Evolutionary conservation across 2,888 invertebrate genomes (phyloP), one percentile per base, ranked within the genome.

Genomic region (Melinopterus prodromus): DNA sequence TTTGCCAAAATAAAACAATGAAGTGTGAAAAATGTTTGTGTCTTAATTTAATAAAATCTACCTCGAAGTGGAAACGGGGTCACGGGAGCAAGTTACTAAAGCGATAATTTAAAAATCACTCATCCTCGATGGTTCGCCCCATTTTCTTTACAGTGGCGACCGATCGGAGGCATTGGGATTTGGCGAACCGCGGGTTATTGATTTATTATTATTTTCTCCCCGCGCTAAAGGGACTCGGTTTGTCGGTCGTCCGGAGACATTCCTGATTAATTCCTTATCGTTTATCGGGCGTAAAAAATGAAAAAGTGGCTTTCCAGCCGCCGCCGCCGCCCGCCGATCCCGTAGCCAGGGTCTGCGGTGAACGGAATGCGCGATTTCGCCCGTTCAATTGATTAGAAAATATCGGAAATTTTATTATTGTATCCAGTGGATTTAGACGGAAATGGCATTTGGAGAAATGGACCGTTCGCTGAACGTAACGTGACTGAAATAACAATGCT

Each of bases 241-340:
- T 77, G 77, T 77, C 77, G 69, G 77, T n/a, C n/a, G 72, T 53
- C 69, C 15, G 79, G 79, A 82, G 82, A 82, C 82, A 82, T 82
- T 84, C 83, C 81, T 84, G 84, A 84, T 84, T 84, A 84, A 84
- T 84, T 84, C 83, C 80, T 83, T 53, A 53, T 78, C 78, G 74
- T 74, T 74, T 74, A 74, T 74, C 35, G 74, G 36, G 74, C 74
- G 74, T 74, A 37, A 74, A 74, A 74, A 74, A 74, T 74, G 74
- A 74, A 74, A 74, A 74, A 74, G 74, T 74, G 74, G 74, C 74
- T 36, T 36, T 74, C 37, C 37, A 14, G 15, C 36, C n/a, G 7
- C 26, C 37, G n/a, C 15, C 69, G 14, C 3, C 1, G 14, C 26
- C 26, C 2, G 1, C 71, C 71, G 36, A 6, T 74, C 35, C 53